Base-by-base conservation (phyloP, 2,797 vertebrate species). In the Salmo trutta region DNA sequence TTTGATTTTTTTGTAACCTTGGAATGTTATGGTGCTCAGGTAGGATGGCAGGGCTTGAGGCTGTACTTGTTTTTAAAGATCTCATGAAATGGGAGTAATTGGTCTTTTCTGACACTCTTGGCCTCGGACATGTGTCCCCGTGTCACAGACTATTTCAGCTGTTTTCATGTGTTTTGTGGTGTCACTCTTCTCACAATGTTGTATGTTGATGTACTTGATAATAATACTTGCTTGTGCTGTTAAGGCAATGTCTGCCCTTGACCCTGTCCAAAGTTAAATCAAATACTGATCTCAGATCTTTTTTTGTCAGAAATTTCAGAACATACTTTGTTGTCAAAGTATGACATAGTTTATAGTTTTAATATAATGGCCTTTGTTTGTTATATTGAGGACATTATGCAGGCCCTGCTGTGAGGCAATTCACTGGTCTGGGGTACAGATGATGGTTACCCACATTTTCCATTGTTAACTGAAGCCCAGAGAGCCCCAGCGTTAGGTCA, bases 371-470 rank as follows among this genome's bases (percentile, higher is more conserved):
- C 41, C 41, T 47, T 47, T 47, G 10, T 14, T 15, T 16, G 27
- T 31, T 31, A 16, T 31, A 31, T 27, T 6, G 15, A 67, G 31
- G 27, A 31, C 59, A 24, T 69, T 78, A 79, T 82, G 83, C 85
- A 80, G 71, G n/a, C 12, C n/a, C 8, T 80, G 65, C 10, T 47
- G 41, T 82, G 56, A 82, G 68, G 27, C 41, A 31, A 2, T 12
- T 47, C 41, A 47, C 47, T 67, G 64, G 8, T 77, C 68, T 70
- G 59, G 53, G 56, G 16, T 77, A 73, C 69, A 82, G 62, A 74
- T 31, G 67, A 80, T 75, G 77, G 73, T 86, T 86, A 80, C 76
- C 54, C 62, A 68, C 54, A 64, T 88, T 90, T 90, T 90, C 85
- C 87, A 79, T 82, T 79, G 73, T 86, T 78, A 75, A 70, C 71